Percentiles rank a stretch among this genome's conserved stretches.
phyloP scores from a whole-genome alignment of 2,888 invertebrate genomes.

The Amphipyra berbera region DNA sequence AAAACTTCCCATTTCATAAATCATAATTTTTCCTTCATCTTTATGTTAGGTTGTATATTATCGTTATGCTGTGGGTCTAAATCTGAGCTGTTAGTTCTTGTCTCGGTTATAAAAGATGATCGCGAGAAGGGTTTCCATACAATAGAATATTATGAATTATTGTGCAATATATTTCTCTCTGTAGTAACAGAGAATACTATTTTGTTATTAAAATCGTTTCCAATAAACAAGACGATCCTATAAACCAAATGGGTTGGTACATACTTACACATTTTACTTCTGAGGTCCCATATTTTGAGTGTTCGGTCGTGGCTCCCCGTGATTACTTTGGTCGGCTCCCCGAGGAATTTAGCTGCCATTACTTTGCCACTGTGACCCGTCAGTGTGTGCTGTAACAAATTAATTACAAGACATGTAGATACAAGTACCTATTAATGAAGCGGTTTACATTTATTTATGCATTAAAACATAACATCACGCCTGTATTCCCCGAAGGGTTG shows the following conservation, averaged over 20 bases:
- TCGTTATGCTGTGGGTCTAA: conserved; percentile 37
- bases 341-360: conserved; percentile 98
- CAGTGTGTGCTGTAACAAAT: conserved; percentile 93
- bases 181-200: conserved; percentile 40
- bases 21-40: conserved; percentile 34
- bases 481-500: too few relatives aligned
- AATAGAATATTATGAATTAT: conserved; percentile 55
- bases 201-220: conserved; percentile 51
- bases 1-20: conserved; percentile 13
- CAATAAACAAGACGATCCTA: conserved; percentile 44
- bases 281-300: conserved; percentile 99
- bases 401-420: conserved; percentile 11
- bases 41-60: conserved; percentile 41
- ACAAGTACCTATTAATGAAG: neutral
- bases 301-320: conserved; percentile 99
- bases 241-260: conserved; percentile 50
- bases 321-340: conserved; percentile 97
- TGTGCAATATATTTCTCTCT: conserved; percentile 50
- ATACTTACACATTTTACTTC: conserved; percentile 92
- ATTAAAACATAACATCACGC: too few relatives aligned
- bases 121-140: conserved; percentile 54
- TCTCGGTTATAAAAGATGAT: conserved; percentile 45
- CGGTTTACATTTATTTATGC: conserved; percentile 11
- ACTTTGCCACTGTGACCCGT: conserved; percentile 99
- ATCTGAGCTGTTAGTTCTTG: conserved; percentile 51